Evolutionary conservation across 64 coral and sea anemone genomes (phyloP).

Genomic region (Montipora capricornis): DNA sequence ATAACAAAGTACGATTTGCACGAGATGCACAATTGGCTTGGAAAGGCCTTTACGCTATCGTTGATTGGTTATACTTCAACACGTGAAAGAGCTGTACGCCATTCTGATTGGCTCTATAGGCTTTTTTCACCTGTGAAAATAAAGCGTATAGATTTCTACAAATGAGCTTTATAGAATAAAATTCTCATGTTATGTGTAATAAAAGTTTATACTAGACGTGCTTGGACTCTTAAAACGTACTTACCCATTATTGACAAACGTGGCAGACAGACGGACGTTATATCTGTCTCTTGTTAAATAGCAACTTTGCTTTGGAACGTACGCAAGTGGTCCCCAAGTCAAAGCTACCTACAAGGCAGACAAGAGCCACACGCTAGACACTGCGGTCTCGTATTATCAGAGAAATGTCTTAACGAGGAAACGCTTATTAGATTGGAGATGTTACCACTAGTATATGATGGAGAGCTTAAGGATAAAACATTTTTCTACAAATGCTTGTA

Average conservation of each 20-base stretch:
- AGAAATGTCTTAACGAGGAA: neutral
- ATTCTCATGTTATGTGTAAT: no score
- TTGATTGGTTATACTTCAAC: no score
- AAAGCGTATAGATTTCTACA: no score
- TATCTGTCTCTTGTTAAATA: neutral
- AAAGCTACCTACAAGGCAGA: constrained; percentile 6
- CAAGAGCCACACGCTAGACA: neutral
- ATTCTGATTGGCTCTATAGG: no score
- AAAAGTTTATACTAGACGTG: no score
- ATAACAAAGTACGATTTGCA: no score
- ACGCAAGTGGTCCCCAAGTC: neutral
- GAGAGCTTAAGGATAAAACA: neutral
- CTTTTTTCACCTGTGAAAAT: no score
- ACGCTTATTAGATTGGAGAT: neutral
- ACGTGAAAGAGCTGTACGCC: no score
- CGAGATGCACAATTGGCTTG: no score
- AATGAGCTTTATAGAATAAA: no score
- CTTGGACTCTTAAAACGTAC: neutral
- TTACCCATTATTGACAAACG: constrained; percentile 2
- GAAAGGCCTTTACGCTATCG: no score
- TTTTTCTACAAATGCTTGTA: neutral
- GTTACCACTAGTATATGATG: neutral
- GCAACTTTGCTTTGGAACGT: neutral
- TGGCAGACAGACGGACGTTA: neutral
- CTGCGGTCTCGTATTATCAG: neutral